A percentile compares a stretch with the other conserved stretches of the same genome.
Conservation (phyloP, 2,113 vertebrate genomes). For the Uria lomvia region DNA sequence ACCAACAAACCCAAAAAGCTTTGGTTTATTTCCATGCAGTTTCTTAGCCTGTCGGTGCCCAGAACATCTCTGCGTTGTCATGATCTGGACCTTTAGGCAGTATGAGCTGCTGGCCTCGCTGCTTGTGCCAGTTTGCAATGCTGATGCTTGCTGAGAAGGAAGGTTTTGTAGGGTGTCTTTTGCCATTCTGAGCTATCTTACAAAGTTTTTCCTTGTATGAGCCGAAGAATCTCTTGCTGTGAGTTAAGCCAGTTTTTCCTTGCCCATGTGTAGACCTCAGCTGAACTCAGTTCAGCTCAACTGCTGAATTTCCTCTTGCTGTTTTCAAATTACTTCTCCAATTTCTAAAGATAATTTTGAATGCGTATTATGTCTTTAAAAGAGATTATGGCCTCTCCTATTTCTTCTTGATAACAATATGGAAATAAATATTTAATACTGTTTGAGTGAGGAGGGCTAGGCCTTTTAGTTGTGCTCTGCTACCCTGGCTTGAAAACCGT, state of each 20-base stretch:
- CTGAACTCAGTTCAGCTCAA: neutral
- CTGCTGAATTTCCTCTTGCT: neutral
- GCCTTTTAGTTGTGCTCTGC: neutral
- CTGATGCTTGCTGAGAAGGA: neutral
- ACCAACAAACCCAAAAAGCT: neutral
- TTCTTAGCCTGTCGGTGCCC: neutral
- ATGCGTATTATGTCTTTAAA: neutral
- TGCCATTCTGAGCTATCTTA: neutral
- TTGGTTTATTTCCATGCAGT: neutral
- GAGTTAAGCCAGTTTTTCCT: neutral
- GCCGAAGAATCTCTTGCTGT: neutral
- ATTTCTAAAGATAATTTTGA: constrained; percentile 4
- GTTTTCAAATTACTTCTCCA: neutral
- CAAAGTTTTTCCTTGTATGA: neutral
- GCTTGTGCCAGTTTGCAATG: neutral
- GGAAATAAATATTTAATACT: constrained; percentile 4
- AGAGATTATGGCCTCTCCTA: neutral
- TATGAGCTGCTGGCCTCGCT: neutral
- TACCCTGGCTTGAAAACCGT: neutral
- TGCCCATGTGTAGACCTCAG: neutral
- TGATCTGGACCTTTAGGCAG: neutral
- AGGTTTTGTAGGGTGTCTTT: neutral
- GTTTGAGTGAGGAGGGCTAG: neutral
- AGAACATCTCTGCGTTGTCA: neutral
- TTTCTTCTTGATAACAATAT: neutral